Percentiles rank a stretch among this genome's conserved stretches.
phyloP scores from a whole-genome alignment of 2,888 invertebrate genomes.

The Antitype chi region DNA sequence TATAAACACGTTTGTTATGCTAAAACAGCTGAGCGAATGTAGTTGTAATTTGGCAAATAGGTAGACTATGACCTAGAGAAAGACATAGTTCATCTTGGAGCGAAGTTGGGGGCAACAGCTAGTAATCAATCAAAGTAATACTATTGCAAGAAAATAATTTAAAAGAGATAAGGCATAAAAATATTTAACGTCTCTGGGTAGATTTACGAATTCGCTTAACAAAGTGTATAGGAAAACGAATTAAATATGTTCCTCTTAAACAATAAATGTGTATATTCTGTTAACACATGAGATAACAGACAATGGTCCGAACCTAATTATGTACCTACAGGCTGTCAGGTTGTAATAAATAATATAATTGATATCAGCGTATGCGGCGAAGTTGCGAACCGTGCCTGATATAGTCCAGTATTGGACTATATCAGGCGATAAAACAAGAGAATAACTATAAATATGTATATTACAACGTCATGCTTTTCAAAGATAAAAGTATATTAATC shows the following conservation, averaged over 20 bases:
- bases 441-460: neutral
- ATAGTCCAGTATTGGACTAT: neutral
- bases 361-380: neutral
- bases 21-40: too few species aligned
- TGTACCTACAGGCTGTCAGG: neutral
- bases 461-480: neutral
- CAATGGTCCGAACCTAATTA: neutral
- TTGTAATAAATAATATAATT: slow-evolving; percentile 10
- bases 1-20: too few species aligned
- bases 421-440: neutral
- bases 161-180: too few species aligned
- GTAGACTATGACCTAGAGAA: too few species aligned
- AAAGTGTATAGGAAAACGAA: neutral
- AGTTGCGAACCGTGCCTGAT: too few species aligned
- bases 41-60: too few species aligned
- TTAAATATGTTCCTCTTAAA: neutral
- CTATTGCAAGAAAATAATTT: neutral
- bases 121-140: neutral
- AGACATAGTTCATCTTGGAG: too few species aligned
- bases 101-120: too few species aligned
- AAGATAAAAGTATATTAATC: neutral
- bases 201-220: neutral
- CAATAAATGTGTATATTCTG: neutral
- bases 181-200: too few species aligned
- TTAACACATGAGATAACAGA: slow-evolving; percentile 5